Evolutionary conservation across 2,888 invertebrate species (phyloP), one percentile per base, ranked within the genome.

Genomic region (Phyllotreta cruciferae): DNA sequence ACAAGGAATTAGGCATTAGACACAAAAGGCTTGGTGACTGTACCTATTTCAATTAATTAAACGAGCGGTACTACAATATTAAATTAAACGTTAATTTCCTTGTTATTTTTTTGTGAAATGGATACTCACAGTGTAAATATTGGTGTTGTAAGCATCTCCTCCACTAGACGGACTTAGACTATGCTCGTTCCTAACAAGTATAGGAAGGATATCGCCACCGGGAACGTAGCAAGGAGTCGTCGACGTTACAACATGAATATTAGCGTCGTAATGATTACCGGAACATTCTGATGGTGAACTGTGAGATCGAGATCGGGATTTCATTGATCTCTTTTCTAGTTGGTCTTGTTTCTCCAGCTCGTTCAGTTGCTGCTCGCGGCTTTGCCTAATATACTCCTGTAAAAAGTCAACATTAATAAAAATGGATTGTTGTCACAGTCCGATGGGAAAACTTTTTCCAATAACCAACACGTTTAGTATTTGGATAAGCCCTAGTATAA

Each of bases 321-420:
- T 49, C 14, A 35, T 37, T 7, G 49, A 60, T 44, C 60, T 42
- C 60, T 69, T 66, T 8, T 66, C 66, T 10, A 45, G 5, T 11
- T 65, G 65, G 39, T 65, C 62, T 49, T 70, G 70, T 63, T 79
- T 80, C 62, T 87, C 89, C 69, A 88, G 79, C 75, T 88, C 87
- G 77, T 93, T 90, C 64, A 93, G 81, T 41, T 90, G 87, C 73
- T 91, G 91, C 77, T 93, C 93, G 61, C 91, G 88, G 0, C 93
- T 93, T 74, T 91, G 90, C 5, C 90, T 85, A 74, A 92, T 88
- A 79, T 89, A 88, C 72, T 89, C 89, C 89, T 90, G 82, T 11
- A 82, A 79, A 24, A 68, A 66, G 67, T 56, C n/a, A 10, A 42
- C 42, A 38, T 38, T 38, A 42, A 42, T 10, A 7, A 42, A n/a